Base-by-base conservation (phyloP, 2,888 invertebrate genomes). In the Sycophila texana region DNA sequence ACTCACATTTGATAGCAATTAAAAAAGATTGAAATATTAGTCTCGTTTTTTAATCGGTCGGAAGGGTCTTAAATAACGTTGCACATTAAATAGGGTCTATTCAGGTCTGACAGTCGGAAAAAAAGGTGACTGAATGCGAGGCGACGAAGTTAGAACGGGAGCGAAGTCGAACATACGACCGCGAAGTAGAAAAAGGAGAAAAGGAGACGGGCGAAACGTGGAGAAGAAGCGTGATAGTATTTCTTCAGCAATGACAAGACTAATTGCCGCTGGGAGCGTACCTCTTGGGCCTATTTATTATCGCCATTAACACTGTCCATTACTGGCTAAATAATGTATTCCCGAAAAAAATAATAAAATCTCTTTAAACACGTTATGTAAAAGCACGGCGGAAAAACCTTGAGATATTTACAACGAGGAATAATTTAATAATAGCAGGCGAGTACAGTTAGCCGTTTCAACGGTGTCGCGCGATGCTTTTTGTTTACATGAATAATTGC, bases 201-300 rank as follows among this genome's bases (percentile, higher is more conserved):
- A 57, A 58, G 70, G 39, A 68, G 22, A 61, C 67, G 57, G 13
- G 51, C 18, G 30, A 53, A 73, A 57, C 30, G 68, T 74, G 65
- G 20, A 65, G 71, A 66, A 63, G 51, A 65, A 70, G 66, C 79
- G 66, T 51, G 74, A 74, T 66, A 71, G 65, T 81, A 81, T 84
- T 84, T 83, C 81, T 80, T 53, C 55, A 63, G 74, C 66, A 81
- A 80, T 80, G 84, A 84, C 83, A 84, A 82, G 84, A 83, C 81
- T 83, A 84, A 84, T 84, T 80, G 61, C 80, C 74, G 58, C 57
- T 47, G 65, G 60, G 74, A 80, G 47, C 47, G 39, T 51, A 18
- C 61, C 60, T 57, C 26, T 57, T 60, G 70, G 47, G 67, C 71
- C 72, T 76, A 76, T 76, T 57, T 73, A 80, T 80, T 76, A 76